These are phyloP conservation scores for Nebria ingens DNA, from an alignment of 1,140 invertebrate species.

Conservation along the genomic window DNA sequence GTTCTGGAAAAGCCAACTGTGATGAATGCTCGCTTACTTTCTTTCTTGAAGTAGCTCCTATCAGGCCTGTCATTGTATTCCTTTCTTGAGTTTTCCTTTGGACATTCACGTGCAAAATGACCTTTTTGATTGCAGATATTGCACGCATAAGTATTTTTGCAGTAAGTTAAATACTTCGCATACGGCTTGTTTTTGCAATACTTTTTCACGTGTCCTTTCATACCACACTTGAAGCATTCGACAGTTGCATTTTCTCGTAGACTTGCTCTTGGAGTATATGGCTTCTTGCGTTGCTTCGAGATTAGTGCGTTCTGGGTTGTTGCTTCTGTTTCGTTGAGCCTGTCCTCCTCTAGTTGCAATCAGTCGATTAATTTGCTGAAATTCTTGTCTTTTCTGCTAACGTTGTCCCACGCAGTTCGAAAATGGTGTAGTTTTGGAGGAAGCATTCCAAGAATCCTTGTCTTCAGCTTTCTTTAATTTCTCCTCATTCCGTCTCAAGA, in stretches of 20 bases:
- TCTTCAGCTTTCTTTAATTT: slow-evolving; percentile 13
- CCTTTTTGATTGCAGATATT: slow-evolving; percentile 17
- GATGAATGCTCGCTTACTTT: neutral
- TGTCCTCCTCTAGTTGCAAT: neutral
- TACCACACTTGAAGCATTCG: too few species aligned
- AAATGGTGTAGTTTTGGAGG: slow-evolving; percentile 15
- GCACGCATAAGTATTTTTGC: slow-evolving; percentile 18
- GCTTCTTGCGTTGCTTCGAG: neutral
- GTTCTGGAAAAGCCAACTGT: neutral
- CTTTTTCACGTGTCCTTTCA: too few species aligned
- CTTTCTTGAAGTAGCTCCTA: neutral
- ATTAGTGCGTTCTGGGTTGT: neutral
- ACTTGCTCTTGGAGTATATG: neutral
- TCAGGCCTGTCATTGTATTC: neutral
- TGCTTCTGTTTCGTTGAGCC: neutral
- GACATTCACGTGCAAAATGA: slow-evolving; percentile 15
- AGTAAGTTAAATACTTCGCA: too few species aligned
- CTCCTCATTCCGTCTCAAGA: slow-evolving; percentile 9
- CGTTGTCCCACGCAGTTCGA: slow-evolving; percentile 17
- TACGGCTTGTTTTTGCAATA: too few species aligned
- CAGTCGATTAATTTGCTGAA: neutral
- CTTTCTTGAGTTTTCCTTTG: neutral
- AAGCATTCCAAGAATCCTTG: slow-evolving; percentile 12
- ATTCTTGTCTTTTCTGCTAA: neutral
- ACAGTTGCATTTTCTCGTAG: neutral